Conservation (phyloP, 2,797 vertebrate genomes). For the Danio aesculapii region DNA sequence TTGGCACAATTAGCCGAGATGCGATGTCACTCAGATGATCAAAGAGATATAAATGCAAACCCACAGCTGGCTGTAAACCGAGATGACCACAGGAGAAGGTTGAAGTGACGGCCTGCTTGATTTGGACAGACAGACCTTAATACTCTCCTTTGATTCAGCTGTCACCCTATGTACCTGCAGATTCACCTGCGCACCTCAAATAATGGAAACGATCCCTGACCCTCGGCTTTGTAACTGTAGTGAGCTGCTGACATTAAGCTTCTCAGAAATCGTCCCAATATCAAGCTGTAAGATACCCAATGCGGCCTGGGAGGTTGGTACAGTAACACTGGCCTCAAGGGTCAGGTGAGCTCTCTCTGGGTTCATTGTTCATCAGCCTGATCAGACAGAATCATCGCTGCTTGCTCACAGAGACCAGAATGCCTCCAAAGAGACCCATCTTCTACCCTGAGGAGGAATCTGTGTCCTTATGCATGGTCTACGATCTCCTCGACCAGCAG, state of each 20-base stretch:
- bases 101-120: conserved; percentile 11
- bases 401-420: conserved; percentile 62
- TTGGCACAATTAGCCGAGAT: conserved; percentile 7
- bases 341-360: conserved; percentile 27
- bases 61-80: background rate
- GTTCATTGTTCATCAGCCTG: conserved; percentile 45
- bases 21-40: conserved; percentile 6
- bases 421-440: conserved; percentile 71
- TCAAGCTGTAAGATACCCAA: conserved; percentile 37
- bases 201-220: conserved; percentile 67
- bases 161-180: background rate
- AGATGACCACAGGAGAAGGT: conserved; percentile 19
- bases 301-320: conserved; percentile 45
- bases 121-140: conserved; percentile 8
- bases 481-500: conserved; percentile 80
- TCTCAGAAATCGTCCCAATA: conserved; percentile 31
- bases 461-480: conserved; percentile 66
- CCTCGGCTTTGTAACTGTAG: conserved; percentile 73
- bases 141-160: conserved; percentile 16
- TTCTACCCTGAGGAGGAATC: conserved; percentile 71
- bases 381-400: conserved; percentile 41
- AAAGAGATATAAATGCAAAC: background rate
- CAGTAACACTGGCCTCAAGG: conserved; percentile 31
- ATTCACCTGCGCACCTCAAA: background rate
- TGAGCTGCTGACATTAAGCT: conserved; percentile 62